Evolutionary conservation across 1,140 invertebrate genomes (phyloP), one percentile per base, ranked within the genome.

Genomic region (Drosophila baimaii): DNA sequence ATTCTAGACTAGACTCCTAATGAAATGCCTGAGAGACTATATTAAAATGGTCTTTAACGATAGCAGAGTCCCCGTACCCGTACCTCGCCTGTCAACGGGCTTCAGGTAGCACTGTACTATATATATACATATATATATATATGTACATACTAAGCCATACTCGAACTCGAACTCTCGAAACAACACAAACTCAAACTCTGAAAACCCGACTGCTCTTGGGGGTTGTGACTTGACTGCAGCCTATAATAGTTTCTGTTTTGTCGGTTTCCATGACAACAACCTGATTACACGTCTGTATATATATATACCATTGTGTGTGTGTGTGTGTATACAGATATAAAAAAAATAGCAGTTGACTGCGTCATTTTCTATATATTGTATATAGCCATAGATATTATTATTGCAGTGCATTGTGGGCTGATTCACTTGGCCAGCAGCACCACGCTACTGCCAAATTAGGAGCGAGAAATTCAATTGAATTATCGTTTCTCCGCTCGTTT

Each of bases 381-480:
- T 52, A 54, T 35, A 21, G 39, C 25, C 55, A 52, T 55, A 29
- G 52, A 59, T 54, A 61, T 71, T 68, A 68, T 61, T 64, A 75
- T 76, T 82, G 82, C 82, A 81, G 57, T 74, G 63, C 49, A 71
- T 79, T 73, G 77, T 84, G 66, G 82, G 78, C 62, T 69, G 78
- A 84, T 81, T 85, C 77, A 85, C 64, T 66, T 79, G 82, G 65
- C 68, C 64, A n/a, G n/a, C n/a, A n/a, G n/a, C n/a, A 49, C 5
- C 47, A 56, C 39, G 68, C 51, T 70, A 71, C 82, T 29, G 47
- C 47, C 82, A 82, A 85, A 85, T 85, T 86, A 54, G 82, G 82
- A 58, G 74, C 83, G 70, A 77, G 79, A 85, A 85, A 82, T 82
- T 82, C 79, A 85, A 86, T 85, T 85, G 82, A 85, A 85, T 79